Evolutionary conservation across 2,113 vertebrate species (phyloP).

Genomic region (Galeopterus variegatus): DNA sequence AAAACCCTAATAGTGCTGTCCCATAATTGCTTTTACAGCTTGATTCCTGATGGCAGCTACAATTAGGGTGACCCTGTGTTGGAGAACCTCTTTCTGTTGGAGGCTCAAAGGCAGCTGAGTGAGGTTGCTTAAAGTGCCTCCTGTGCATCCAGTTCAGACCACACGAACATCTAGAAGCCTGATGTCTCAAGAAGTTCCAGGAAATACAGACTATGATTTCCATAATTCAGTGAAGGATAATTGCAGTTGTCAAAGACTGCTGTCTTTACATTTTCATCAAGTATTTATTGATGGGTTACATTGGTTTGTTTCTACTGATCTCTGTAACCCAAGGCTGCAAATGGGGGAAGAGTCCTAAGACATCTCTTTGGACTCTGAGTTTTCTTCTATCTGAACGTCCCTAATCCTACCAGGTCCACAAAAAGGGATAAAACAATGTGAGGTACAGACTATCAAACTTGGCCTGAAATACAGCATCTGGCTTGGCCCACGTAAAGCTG

Average conservation of each 20-base stretch:
- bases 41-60: conserved; percentile 10
- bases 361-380: conserved; percentile 16
- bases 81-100: not conserved
- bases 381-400: not conserved
- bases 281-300: not conserved
- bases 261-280: not conserved
- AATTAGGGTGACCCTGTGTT: not conserved
- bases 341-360: not conserved
- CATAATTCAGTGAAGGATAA: not conserved
- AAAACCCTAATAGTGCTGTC: not conserved
- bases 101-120: not conserved
- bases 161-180: conserved; percentile 10
- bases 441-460: not conserved
- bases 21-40: not conserved
- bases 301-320: not conserved
- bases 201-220: not conserved
- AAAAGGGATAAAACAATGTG: not conserved
- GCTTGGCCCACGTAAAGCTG: not conserved
- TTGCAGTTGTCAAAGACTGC: not conserved
- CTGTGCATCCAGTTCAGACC: not conserved
- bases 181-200: not conserved
- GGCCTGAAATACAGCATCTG: not conserved
- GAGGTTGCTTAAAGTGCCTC: not conserved
- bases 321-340: not conserved
- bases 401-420: not conserved